Base-by-base conservation (phyloP, 1,140 invertebrate species). In the Melipona quadrifasciata region DNA sequence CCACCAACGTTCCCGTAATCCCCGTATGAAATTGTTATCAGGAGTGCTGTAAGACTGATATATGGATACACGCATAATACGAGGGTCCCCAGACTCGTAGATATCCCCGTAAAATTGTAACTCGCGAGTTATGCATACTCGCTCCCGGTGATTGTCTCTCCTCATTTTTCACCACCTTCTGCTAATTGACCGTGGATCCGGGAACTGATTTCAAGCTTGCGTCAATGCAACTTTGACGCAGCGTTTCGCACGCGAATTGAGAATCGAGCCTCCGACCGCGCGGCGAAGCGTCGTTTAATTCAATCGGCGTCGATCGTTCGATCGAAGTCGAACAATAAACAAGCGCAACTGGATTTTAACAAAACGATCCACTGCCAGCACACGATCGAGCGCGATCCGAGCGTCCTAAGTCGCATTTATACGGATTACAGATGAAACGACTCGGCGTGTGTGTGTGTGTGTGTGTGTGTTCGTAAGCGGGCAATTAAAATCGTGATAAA, bases 21-120 rank as follows among this genome's bases (percentile, higher is more conserved):
- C 91, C 87, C 85, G 86, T 88, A 91, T 92, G 91, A 92, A 92
- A 92, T 91, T 91, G 89, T 92, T 92, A 92, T 92, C 91, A 91
- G 91, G 84, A 87, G 84, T 68, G 78, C 86, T 83, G 85, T 92
- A 92, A 92, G 90, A 90, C 91, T 92, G 91, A 92, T 92, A 91
- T 91, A 92, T 88, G 81, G 74, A 86, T 84, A 80, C 83, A 85
- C 73, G 87, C 86, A 89, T 89, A 89, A 89, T 84, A 87, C 61
- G 79, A 68, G 58, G 80, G 71, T 51, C 47, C 31, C 73, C 55
- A 67, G 80, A 47, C 51, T 47, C 64, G 71, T n/a, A 80, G 78
- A 85, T 82, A 82, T 58, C 78, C 39, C 31, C 64, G 57, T 58
- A 74, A 85, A 85, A 85, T 85, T 85, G 51, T 75, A 81, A 71